Evolutionary conservation across 1,140 invertebrate species (phyloP).

Genomic region (Tachypleus tridentatus): DNA sequence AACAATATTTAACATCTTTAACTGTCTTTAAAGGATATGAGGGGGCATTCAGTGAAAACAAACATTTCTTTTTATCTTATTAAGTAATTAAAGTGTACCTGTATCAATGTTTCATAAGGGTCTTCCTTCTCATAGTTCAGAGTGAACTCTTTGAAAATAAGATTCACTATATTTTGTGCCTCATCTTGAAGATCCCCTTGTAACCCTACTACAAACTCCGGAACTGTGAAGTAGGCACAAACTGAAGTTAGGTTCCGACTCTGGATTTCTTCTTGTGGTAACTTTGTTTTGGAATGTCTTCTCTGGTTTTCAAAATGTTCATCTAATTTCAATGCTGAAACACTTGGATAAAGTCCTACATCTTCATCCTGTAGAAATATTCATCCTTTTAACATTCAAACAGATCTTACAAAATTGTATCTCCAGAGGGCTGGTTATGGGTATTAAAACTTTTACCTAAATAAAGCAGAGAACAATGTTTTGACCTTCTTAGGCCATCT

Average conservation of each 20-base stretch:
- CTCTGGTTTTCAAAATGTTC: too few species aligned
- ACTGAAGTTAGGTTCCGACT: slow-evolving; percentile 12
- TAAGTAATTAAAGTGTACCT: slow-evolving; percentile 34
- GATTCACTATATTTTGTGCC: slow-evolving; percentile 45
- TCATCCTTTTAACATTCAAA: too few species aligned
- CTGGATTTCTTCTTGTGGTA: too few species aligned
- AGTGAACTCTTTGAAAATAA: slow-evolving; percentile 68
- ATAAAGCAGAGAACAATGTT: too few species aligned
- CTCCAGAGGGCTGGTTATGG: too few species aligned
- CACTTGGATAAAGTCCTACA: too few species aligned
- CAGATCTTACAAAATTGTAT: too few species aligned
- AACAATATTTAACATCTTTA: not conserved
- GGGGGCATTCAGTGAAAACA: not conserved
- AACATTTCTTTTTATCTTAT: not conserved
- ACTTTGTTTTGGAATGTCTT: too few species aligned
- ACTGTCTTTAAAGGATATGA: not conserved
- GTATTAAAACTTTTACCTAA: too few species aligned
- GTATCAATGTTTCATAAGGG: slow-evolving; percentile 50
- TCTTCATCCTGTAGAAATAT: too few species aligned
- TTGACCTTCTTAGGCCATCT: too few species aligned
- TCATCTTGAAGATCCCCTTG: slow-evolving; percentile 32
- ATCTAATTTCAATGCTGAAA: too few species aligned
- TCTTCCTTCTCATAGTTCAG: slow-evolving; percentile 56
- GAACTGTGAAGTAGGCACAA: slow-evolving; percentile 26
- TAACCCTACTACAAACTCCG: slow-evolving; percentile 34